Base-by-base conservation (phyloP, 1,140 invertebrate species). In the Samia ricini region DNA sequence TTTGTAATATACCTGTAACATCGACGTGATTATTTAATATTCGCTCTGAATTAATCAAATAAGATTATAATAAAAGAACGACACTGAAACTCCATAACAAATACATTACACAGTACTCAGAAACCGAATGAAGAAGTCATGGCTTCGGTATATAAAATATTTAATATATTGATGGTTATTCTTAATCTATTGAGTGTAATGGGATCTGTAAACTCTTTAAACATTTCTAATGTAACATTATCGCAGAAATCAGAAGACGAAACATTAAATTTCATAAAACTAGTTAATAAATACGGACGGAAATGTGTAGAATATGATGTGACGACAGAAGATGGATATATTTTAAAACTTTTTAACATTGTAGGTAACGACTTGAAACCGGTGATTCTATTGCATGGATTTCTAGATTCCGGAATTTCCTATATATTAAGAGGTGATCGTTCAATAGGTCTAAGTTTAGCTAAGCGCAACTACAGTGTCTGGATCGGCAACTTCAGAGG, bases 401-500 rank as follows among this genome's bases (percentile, higher is more conserved):
- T 96, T 12, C 48, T 94, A 0, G 92, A 91, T 15, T 93, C 92
- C 33, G 92, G 94, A 0, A 91, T 92, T 7, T 92, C 93, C 64
- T 96, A 89, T 85, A 71, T 94, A 7, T 66, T 93, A 2, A 91
- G 90, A 66, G 91, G 90, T n/a, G 76, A 92, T 10, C 91, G 85
- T 54, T 88, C 88, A 8, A 64, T 93, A 3, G 93, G 88, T 15
- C 94, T 93, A 68, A 85, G 93, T 24, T 83, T 96, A 61, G 94
- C 94, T 1, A 95, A 97, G 72, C 83, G 81, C 52, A 93, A 93
- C n/a, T 95, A 92, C 68, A 95, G 95, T 68, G 94, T 95, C 1
- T 96, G 95, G 95, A 70, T 96, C 76, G 94, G 93, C 0, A 96
- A 96, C 81, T 91, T 92, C 12, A 85, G 95, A 50, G 95, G 95